A percentile compares a stretch with the other conserved stretches of the same genome.
Conservation (phyloP, 2,797 vertebrate species). For the Petrocephalus schoutedeni region DNA sequence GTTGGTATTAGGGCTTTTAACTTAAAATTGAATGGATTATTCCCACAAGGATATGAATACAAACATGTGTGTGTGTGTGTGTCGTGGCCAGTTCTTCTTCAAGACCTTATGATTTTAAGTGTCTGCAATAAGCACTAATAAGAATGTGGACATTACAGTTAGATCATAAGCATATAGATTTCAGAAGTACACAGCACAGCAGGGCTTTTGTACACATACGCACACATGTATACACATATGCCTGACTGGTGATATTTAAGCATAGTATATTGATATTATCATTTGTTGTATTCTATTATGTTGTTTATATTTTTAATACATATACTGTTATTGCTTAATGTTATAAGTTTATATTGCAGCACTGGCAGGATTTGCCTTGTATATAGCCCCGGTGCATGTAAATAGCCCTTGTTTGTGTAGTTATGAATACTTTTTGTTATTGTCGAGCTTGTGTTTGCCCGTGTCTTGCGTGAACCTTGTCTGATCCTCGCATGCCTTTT, state of each 20-base stretch:
- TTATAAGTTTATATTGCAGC: not conserved
- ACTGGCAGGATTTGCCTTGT: no score
- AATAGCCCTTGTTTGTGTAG: no score
- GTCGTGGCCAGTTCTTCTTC: not conserved
- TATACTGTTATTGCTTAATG: not conserved
- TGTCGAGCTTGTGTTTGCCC: no score
- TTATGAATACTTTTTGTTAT: no score
- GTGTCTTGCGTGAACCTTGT: no score
- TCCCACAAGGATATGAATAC: not conserved
- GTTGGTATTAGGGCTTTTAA: not conserved
- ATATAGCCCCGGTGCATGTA: no score
- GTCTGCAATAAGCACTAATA: not conserved
- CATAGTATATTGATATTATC: not conserved
- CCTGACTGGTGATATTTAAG: not conserved
- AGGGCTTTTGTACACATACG: not conserved
- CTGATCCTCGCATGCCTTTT: no score
- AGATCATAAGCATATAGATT: not conserved
- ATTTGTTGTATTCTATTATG: not conserved
- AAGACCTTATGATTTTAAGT: not conserved
- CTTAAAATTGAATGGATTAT: not conserved
- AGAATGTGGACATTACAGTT: not conserved
- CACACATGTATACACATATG: not conserved
- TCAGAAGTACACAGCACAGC: not conserved
- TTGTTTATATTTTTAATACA: not conserved
- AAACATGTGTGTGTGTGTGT: not conserved